Evolutionary conservation across 2,797 vertebrate species (phyloP), one percentile per base, ranked within the genome.

Genomic region (Chaetophractus vellerosus): DNA sequence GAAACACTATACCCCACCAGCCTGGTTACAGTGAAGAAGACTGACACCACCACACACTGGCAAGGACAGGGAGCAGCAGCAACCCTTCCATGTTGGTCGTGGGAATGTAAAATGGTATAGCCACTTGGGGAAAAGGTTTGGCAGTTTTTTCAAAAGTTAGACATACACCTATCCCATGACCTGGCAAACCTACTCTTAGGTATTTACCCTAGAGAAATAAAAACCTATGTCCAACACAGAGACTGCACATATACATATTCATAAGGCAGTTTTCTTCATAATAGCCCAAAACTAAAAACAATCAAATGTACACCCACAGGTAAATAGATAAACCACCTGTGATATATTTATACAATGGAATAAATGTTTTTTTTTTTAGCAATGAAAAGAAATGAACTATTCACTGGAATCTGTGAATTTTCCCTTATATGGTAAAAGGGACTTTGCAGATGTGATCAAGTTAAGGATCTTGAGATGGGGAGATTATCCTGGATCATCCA

Each of bases 161-260:
- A 69, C 61, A 86, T 26, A n/a, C 7, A 90, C 48, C 23, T 68
- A 84, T 33, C 50, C 68, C 4, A 82, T 36, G 64, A 78, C 59
- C 63, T 79, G 24, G 63, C 8, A 81, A 72, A 45, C 80, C 48
- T 61, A 61, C 41, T 92, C 41, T 84, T 41, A 31, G 12, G 45
- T 72, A 59, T 78, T 94, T 88, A 76, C 64, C 59, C 66, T 88
- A 74, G 16, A 90, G 26, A 92, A 82, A 91, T 33, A 38, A 92
- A 96, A 94, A 74, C 18, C 1, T 38, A 63, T 26, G 16, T 18
- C 41, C 55, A 74, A 55, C 8, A 80, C 6, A 92, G 41, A 92
- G 59, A 72, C 36, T 41, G 61, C 8, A 78, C 16, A 19, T 55
- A 19, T 55, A 19, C 18, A 16, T 19, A 19, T 55, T 52, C 50